Evolutionary conservation across 1,140 invertebrate genomes (phyloP).

Genomic region (Penaeus chinensis): DNA sequence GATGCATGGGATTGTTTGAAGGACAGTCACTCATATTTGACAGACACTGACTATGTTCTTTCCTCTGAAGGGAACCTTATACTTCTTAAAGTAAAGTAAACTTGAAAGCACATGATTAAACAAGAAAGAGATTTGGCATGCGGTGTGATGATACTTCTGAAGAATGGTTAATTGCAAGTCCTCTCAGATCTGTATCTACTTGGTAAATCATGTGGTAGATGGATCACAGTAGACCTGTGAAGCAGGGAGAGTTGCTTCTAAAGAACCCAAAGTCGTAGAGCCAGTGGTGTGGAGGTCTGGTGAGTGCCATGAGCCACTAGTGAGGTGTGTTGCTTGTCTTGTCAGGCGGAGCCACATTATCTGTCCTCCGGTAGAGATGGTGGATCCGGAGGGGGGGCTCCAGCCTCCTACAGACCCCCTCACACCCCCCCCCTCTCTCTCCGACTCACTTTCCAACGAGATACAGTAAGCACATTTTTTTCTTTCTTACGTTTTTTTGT

Average conservation of each 20-base stretch:
- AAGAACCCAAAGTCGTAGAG: neutral
- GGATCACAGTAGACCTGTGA: neutral
- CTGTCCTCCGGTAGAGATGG: conserved; percentile 47
- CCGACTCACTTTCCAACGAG: conserved; percentile 46
- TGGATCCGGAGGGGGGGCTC: conserved; percentile 32
- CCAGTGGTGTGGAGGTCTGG: conserved; percentile 39
- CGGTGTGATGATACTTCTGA: no score
- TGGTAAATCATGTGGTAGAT: conserved; percentile 1
- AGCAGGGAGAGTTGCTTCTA: conserved; percentile 7
- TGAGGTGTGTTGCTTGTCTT: conserved; percentile 51
- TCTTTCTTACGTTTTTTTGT: conserved; percentile 15
- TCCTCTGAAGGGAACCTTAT: no score
- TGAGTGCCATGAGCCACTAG: conserved; percentile 42
- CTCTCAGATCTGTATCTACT: conserved; percentile 13
- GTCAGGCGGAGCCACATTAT: conserved; percentile 50
- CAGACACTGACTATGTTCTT: no score
- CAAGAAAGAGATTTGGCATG: no score
- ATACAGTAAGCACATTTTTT: conserved; percentile 42
- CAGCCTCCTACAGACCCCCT: conserved; percentile 41
- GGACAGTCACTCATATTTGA: no score
- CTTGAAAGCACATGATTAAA: no score
- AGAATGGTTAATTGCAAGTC: neutral
- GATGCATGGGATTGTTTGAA: no score
- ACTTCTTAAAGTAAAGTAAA: no score
- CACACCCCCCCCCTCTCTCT: conserved; percentile 48